Conservation (phyloP, 1,140 invertebrate species). For the Oppia nitens region DNA sequence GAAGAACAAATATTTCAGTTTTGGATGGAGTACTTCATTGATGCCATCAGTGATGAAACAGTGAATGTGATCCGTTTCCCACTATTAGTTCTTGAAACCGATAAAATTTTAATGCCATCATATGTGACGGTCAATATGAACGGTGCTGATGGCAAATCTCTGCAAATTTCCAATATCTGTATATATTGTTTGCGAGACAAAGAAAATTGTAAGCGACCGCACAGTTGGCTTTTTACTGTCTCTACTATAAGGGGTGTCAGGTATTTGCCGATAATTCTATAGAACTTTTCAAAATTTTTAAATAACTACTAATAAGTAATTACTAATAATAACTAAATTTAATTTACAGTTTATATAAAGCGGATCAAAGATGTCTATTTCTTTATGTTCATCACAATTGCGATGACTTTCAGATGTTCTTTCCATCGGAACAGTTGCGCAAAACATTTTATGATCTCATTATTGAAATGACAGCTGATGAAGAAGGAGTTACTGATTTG, state of each 20-base stretch:
- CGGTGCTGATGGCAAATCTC: conserved; percentile 64
- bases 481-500: conserved; percentile 65
- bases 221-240: conserved; percentile 82
- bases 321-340: neutral
- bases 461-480: conserved; percentile 62
- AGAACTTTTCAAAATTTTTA: neutral
- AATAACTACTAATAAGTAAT: neutral
- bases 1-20: conserved; percentile 82
- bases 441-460: conserved; percentile 51
- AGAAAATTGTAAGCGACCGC: conserved; percentile 30
- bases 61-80: conserved; percentile 67
- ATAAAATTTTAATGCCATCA: conserved; percentile 79
- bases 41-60: conserved; percentile 57
- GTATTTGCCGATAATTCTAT: conserved; percentile 24
- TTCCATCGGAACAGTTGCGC: conserved; percentile 69
- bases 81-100: conserved; percentile 76
- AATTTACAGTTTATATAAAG: conserved; percentile 61
- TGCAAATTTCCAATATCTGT: conserved; percentile 71
- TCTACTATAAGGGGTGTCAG: conserved; percentile 80
- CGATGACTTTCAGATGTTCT: conserved; percentile 96
- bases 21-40: conserved; percentile 97
- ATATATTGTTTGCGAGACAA: conserved; percentile 48
- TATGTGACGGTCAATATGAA: conserved; percentile 86
- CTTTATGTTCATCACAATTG: conserved; percentile 96
- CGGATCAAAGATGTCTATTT: conserved; percentile 86